Conservation (phyloP, 2,888 invertebrate species). For the Phortica magna region DNA sequence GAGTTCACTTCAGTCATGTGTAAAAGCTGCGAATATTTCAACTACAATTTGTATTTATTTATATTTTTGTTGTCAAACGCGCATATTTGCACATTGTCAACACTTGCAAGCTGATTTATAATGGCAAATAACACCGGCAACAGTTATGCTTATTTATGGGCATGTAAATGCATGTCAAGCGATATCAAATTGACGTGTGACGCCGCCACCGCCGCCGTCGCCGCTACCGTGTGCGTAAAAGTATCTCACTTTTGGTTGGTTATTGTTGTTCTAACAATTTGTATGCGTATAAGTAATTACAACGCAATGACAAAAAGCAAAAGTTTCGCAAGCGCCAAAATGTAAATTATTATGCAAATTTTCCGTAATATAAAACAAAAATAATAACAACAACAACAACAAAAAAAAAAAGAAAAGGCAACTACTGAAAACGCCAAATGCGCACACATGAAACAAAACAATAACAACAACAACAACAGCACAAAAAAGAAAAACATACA, state of each 20-base stretch:
- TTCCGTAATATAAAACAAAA: not conserved
- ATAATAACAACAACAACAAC: not conserved
- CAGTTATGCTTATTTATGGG: conserved; percentile 9
- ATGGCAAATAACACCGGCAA: not conserved
- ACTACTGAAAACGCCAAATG: too few species aligned
- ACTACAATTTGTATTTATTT: not conserved
- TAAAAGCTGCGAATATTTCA: too few species aligned
- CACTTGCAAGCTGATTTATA: not conserved
- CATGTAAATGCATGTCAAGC: not conserved
- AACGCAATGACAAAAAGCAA: conserved; percentile 27
- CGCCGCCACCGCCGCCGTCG: too few species aligned
- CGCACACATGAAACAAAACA: not conserved
- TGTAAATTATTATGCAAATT: conserved; percentile 31
- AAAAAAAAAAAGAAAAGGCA: not conserved
- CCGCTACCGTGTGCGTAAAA: not conserved
- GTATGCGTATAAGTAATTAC: conserved; percentile 26
- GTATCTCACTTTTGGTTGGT: not conserved
- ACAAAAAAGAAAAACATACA: not conserved
- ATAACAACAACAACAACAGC: not conserved
- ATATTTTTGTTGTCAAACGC: not conserved
- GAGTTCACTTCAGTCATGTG: not conserved
- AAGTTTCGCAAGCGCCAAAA: conserved; percentile 26
- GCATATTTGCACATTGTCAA: not conserved
- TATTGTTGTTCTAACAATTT: not conserved
- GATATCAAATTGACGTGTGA: not conserved